These are phyloP conservation scores for Polyploca ridens DNA, from an alignment of 2,888 invertebrate species.

Conservation along the genomic window DNA sequence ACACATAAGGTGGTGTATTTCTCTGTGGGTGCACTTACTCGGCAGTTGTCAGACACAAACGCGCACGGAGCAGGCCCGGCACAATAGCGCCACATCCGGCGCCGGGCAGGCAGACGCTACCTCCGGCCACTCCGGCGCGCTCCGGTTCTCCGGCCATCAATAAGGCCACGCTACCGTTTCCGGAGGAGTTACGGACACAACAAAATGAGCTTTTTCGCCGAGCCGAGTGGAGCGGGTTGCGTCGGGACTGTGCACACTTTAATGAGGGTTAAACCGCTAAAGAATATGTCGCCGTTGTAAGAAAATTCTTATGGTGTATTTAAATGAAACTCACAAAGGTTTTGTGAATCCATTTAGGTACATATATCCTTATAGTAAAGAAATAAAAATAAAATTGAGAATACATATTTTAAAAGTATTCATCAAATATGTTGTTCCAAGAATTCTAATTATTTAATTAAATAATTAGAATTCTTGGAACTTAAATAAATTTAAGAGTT, in stretches of 20 bases:
- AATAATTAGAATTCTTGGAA: no score
- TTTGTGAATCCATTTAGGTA: no score
- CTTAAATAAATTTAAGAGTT: no score
- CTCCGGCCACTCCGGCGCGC: constrained; percentile 20
- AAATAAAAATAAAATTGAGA: no score
- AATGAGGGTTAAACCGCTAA: constrained; percentile 15
- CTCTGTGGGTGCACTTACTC: constrained; percentile 23
- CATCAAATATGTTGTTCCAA: no score
- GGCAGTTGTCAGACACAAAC: constrained; percentile 37
- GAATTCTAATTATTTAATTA: no score
- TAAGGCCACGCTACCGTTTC: constrained; percentile 35
- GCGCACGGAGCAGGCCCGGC: constrained; percentile 28
- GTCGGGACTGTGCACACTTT: constrained; percentile 10
- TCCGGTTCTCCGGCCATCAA: constrained; percentile 39
- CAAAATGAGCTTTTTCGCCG: constrained; percentile 26
- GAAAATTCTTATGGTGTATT: constrained; percentile 10
- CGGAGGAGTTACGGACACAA: constrained; percentile 24
- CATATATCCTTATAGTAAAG: no score
- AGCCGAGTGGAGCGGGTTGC: no score
- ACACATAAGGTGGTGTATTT: constrained; percentile 15
- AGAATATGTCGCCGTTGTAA: constrained; percentile 13
- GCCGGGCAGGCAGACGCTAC: constrained; percentile 18
- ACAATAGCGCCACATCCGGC: constrained; percentile 35
- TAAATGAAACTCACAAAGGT: background rate
- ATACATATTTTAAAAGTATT: no score